Evolutionary conservation across 2,888 invertebrate genomes (phyloP).

Genomic region (Nymphalis c-album): DNA sequence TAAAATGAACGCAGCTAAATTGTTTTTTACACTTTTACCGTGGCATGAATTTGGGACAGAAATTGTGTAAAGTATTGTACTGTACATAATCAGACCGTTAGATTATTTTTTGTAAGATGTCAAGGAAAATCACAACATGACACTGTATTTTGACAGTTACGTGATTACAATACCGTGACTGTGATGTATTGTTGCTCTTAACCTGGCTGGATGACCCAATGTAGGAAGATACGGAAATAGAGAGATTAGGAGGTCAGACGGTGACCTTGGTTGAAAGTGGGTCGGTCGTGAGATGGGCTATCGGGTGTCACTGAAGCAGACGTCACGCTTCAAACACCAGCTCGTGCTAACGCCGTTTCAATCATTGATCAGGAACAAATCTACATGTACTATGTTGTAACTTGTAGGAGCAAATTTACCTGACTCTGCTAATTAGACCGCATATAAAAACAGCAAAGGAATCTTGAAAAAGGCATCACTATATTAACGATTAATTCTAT

Average conservation of each 20-base stretch:
- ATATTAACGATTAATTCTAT: background rate
- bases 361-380: conserved; percentile 36
- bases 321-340: conserved; percentile 73
- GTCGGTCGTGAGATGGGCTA: conserved; percentile 79
- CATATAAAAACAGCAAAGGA: background rate
- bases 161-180: conserved; percentile 19
- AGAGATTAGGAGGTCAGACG: conserved; percentile 73
- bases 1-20: conserved; percentile 5
- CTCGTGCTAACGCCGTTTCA: conserved; percentile 38
- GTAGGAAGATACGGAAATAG: conserved; percentile 46
- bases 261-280: conserved; percentile 77
- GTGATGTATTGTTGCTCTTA: conserved; percentile 24
- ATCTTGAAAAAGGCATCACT: background rate
- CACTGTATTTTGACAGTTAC: conserved; percentile 30
- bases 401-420: background rate
- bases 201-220: conserved; percentile 28
- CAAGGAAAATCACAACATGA: conserved; percentile 22
- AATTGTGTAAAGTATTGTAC: conserved; percentile 12
- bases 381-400: conserved; percentile 18
- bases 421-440: background rate
- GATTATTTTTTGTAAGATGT: conserved; percentile 17
- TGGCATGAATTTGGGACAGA: conserved; percentile 12
- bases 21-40: conserved; percentile 13
- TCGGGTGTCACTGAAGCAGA: conserved; percentile 75
- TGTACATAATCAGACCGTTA: conserved; percentile 18